phyloP scores from a whole-genome alignment of 1,140 invertebrate genomes.

The Druon quercuslanigerum region DNA sequence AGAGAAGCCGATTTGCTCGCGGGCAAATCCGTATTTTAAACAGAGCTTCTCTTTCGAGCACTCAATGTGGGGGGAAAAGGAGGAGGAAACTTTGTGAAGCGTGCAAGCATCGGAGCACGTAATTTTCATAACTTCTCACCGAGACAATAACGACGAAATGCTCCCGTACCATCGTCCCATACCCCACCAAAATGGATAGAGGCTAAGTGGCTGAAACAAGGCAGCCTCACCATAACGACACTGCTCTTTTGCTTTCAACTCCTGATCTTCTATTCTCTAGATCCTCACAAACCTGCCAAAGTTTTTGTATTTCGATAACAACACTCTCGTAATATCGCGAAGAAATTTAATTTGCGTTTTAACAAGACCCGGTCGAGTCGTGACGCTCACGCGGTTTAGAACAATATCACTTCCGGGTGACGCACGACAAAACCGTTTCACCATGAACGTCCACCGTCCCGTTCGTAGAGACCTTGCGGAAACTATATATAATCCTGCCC shows the following conservation, averaged over 20 bases:
- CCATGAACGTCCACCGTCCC: background rate
- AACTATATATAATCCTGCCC: too few relatives aligned
- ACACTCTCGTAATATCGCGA: conserved; percentile 44
- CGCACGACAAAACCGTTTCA: background rate
- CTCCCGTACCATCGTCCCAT: conserved; percentile 12
- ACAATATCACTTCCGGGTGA: conserved; percentile 33
- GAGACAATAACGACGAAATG: conserved; percentile 60
- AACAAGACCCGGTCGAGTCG: conserved; percentile 35
- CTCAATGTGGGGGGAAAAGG: background rate
- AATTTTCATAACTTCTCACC: conserved; percentile 67
- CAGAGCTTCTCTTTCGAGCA: conserved; percentile 29
- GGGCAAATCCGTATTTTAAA: conserved; percentile 28
- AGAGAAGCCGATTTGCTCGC: conserved; percentile 24
- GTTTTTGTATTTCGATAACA: background rate
- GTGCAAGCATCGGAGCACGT: conserved; percentile 56
- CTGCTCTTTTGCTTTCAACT: conserved; percentile 6
- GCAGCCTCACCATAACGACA: conserved; percentile 39
- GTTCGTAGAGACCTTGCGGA: background rate
- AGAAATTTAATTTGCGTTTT: conserved; percentile 60
- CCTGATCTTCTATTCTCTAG: background rate
- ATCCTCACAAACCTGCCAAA: too few relatives aligned
- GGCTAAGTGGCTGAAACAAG: conserved; percentile 56
- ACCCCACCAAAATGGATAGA: conserved; percentile 28
- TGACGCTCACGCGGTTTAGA: background rate
- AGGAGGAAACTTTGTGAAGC: conserved; percentile 38